phyloP scores from a whole-genome alignment of 2,888 invertebrate genomes.

The Pachycephus smyrnensis region DNA sequence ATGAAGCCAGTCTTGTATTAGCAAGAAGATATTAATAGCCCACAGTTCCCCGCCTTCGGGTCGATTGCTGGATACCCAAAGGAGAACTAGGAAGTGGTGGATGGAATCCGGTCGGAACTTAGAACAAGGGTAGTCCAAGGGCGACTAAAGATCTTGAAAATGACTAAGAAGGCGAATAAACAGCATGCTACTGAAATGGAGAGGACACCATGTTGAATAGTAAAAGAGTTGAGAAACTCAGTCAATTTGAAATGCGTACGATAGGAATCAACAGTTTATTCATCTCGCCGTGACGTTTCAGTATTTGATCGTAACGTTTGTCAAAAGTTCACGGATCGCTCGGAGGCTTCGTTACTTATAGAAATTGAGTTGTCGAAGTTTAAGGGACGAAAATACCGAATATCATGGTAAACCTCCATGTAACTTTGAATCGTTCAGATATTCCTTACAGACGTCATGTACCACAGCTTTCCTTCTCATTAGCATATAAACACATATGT shows the following conservation, averaged over 20 bases:
- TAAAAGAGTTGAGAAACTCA: slow-evolving; percentile 18
- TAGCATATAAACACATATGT: not conserved
- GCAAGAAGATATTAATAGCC: not conserved
- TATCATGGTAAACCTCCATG: not conserved
- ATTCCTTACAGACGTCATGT: not conserved
- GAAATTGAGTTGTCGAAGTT: slow-evolving; percentile 30
- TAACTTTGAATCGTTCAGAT: not conserved
- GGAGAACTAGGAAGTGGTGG: not conserved
- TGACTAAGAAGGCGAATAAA: slow-evolving; percentile 16
- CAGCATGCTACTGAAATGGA: not conserved
- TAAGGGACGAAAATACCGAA: not conserved
- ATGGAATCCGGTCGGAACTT: not conserved
- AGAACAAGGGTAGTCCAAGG: not conserved
- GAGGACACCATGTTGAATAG: not conserved
- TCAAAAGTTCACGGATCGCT: slow-evolving; percentile 34
- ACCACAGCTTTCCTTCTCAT: not conserved
- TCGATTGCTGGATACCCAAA: too few relatives aligned
- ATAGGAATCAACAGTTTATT: slow-evolving; percentile 45
- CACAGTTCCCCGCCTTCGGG: not conserved
- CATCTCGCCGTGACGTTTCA: slow-evolving; percentile 30
- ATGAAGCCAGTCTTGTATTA: not conserved
- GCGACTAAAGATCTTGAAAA: slow-evolving; percentile 4
- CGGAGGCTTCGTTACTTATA: slow-evolving; percentile 24
- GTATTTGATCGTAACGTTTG: slow-evolving; percentile 40
- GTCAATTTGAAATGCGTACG: slow-evolving; percentile 30